Evolutionary conservation across 2,888 invertebrate species (phyloP), one percentile per base, ranked within the genome.

Genomic region (Eupithecia centaureata): DNA sequence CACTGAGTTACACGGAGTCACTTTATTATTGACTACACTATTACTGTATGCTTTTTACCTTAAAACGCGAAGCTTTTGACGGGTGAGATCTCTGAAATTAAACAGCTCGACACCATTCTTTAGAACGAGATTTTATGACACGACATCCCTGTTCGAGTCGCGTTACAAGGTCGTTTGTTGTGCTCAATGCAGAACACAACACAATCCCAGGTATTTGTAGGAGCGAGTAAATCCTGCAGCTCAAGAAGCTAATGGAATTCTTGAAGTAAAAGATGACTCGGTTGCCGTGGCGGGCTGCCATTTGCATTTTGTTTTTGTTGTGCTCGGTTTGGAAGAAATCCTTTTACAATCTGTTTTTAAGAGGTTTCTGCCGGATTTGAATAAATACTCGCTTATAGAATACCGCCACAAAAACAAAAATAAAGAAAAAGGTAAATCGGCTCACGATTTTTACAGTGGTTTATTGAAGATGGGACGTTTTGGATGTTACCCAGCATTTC

Each of bases 221-320:
- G n/a, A 10, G 28, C 56, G 30, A n/a, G 32, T 12, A 32, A 57
- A 63, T 30, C 42, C 13, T 13, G 57, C 42, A 57, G 57, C 63
- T 63, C 32, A 47, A 54, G 52, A 30, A 63, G 56, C 38, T 56
- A 63, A 63, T 57, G 42, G 42, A 57, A 63, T 57, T 63, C 63
- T 25, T 32, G 5, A 30, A 38, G 30, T 28, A 63, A 42, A 42
- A 47, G 30, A 18, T 30, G 13, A 1, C 12, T 51, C n/a, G 22
- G 51, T 13, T 25, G 25, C 10, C 12, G 22, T 7, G 15, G 28
- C 10, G 30, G 18, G n/a, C 32, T n/a, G 28, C 25, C 10, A 32
- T 56, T 57, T 63, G 42, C 63, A 42, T 63, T 63, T 57, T 18
- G 28, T 22, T 22, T 63, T 57, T 63, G 63, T 63, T 57, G 28